A percentile compares a stretch with the other conserved stretches of the same genome.
These are phyloP conservation scores for Dioctria rufipes DNA, from an alignment of 2,888 invertebrate species.

Conservation along the genomic window DNA sequence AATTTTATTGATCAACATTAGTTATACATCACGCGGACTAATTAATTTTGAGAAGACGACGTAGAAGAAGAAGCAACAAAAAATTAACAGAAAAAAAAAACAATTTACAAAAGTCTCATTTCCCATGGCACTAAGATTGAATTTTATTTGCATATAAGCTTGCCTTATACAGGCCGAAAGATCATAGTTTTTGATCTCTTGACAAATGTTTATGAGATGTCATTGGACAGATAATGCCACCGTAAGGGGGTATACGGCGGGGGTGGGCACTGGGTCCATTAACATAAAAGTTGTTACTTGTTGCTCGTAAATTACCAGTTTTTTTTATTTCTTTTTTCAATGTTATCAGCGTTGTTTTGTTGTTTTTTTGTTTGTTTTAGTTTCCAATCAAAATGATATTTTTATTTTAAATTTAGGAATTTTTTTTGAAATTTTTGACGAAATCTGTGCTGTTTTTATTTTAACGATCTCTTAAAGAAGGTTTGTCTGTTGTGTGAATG, in stretches of 20 bases:
- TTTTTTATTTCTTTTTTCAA: neutral
- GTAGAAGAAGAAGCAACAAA: neutral
- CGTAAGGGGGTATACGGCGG: conserved; percentile 31
- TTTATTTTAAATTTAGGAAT: no score
- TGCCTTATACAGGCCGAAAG: neutral
- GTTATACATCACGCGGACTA: conserved; percentile 54
- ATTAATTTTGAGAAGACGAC: conserved; percentile 39
- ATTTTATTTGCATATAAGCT: conserved; percentile 29
- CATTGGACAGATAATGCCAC: conserved; percentile 49
- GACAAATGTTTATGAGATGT: conserved; percentile 53
- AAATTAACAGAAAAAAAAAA: no score
- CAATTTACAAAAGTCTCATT: neutral
- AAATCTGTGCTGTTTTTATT: no score
- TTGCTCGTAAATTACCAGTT: conserved; percentile 21
- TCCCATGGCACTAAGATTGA: neutral
- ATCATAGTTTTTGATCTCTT: conserved; percentile 20
- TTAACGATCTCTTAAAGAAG: no score
- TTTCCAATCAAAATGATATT: no score
- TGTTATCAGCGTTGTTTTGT: no score
- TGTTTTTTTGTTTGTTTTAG: no score
- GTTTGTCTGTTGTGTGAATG: no score
- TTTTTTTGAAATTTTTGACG: no score
- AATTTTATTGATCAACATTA: conserved; percentile 53
- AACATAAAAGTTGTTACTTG: conserved; percentile 43
- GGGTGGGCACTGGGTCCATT: neutral